Evolutionary conservation across 1,140 invertebrate species (phyloP).

Genomic region (Chrysomallon squamiferum): DNA sequence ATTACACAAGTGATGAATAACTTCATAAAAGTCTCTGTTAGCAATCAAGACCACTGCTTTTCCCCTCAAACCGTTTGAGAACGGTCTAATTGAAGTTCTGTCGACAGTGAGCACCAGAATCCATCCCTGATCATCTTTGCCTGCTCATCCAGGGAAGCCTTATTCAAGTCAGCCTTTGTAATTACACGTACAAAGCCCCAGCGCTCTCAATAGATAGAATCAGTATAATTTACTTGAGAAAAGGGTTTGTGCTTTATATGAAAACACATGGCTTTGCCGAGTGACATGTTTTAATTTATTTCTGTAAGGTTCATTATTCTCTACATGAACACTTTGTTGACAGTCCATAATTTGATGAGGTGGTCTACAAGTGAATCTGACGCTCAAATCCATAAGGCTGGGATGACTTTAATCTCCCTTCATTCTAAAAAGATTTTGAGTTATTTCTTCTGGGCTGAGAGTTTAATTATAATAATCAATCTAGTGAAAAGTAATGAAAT

Average conservation of each 20-base stretch:
- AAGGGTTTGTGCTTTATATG: constrained; percentile 36
- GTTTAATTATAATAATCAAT: constrained; percentile 36
- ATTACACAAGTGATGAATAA: no score
- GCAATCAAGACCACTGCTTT: no score
- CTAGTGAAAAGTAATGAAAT: constrained; percentile 42
- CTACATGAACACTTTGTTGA: constrained; percentile 27
- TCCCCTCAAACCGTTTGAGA: no score
- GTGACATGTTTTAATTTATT: constrained; percentile 40
- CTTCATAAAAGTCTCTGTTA: no score
- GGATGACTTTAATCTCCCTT: constrained; percentile 27
- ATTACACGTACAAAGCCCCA: constrained; percentile 23
- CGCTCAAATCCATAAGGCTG: constrained; percentile 18
- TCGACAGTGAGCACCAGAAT: background rate
- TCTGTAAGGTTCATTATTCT: constrained; percentile 22
- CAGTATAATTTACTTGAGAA: constrained; percentile 33
- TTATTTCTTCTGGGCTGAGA: constrained; percentile 5
- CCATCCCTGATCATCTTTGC: constrained; percentile 4
- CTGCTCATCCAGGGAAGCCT: constrained; percentile 6
- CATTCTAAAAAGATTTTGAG: constrained; percentile 28
- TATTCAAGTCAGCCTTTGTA: constrained; percentile 15
- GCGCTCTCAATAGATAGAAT: constrained; percentile 20
- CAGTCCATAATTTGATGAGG: constrained; percentile 22
- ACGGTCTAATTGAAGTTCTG: constrained; percentile 2
- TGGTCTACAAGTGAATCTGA: constrained; percentile 17
- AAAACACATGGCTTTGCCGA: constrained; percentile 29